Conservation (phyloP, 2,888 invertebrate genomes). For the Anagyrus pseudococci region DNA sequence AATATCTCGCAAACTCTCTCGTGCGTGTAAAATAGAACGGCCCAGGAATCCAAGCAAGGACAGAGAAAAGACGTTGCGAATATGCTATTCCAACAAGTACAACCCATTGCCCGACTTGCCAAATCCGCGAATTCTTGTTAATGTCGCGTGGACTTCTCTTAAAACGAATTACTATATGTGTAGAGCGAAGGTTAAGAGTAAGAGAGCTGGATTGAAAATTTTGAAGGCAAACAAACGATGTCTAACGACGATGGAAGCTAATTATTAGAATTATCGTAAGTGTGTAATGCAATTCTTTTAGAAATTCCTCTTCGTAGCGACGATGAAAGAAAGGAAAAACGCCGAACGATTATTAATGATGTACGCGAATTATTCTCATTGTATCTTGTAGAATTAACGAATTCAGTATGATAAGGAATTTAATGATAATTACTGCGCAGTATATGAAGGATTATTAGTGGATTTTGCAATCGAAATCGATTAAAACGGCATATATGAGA, state of each 20-base stretch:
- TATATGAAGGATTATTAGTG: too few relatives aligned
- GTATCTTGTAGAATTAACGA: constrained; percentile 29
- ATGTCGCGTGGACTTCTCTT: constrained; percentile 57
- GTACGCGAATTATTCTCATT: constrained; percentile 24
- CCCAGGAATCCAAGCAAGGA: too few relatives aligned
- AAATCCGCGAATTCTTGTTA: constrained; percentile 53
- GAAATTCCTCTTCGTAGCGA: constrained; percentile 13
- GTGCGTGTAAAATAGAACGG: too few relatives aligned
- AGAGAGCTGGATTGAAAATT: too few relatives aligned
- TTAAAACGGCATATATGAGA: constrained; percentile 12
- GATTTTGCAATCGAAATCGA: neutral
- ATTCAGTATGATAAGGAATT: constrained; percentile 27
- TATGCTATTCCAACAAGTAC: constrained; percentile 37
- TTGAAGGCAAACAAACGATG: too few relatives aligned
- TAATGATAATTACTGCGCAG: constrained; percentile 23
- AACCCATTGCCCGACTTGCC: constrained; percentile 61
- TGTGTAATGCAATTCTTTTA: constrained; percentile 1
- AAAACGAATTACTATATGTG: constrained; percentile 56
- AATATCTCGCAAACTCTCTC: too few relatives aligned
- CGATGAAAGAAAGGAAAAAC: too few relatives aligned
- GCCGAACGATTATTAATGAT: constrained; percentile 45
- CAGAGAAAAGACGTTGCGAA: too few relatives aligned
- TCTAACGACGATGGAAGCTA: too few relatives aligned
- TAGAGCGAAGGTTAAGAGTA: too few relatives aligned
- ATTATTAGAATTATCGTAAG: too few relatives aligned